phyloP scores from a whole-genome alignment of 64 coral and sea anemone species.

The Montipora efflorescens region DNA sequence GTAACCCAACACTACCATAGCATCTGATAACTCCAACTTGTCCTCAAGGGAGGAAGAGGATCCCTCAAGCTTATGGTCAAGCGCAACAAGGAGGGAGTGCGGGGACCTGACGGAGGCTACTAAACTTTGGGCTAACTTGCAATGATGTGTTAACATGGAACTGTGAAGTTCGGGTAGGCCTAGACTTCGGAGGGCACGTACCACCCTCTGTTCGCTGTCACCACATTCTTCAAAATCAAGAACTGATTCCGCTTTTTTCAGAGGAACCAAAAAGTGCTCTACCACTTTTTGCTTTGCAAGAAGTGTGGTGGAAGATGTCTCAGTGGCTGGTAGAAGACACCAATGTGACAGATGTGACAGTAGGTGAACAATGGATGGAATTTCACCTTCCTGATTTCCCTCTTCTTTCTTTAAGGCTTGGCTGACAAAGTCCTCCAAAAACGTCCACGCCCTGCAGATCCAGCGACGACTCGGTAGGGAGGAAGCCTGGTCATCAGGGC shows the following conservation, averaged over 20 bases:
- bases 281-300: too few species aligned
- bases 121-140: background rate
- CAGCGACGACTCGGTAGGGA: conserved; percentile 19
- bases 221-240: background rate
- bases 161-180: background rate
- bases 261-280: conserved; percentile 6
- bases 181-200: background rate
- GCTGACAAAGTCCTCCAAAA: background rate
- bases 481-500: background rate
- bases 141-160: background rate
- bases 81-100: background rate
- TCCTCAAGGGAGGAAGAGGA: background rate
- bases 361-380: background rate
- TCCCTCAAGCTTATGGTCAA: conserved; percentile 25
- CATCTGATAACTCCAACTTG: background rate
- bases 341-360: conserved; percentile 13
- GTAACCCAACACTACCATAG: background rate
- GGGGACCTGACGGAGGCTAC: conserved; percentile 18
- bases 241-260: conserved; percentile 23
- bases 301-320: background rate
- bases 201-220: background rate
- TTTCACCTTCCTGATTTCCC: background rate
- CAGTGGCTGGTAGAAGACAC: conserved; percentile 49
- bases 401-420: background rate
- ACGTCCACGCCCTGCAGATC: conserved; percentile 47